Percentiles rank a stretch among this genome's conserved stretches.
These are phyloP conservation scores for Tympanuchus pallidicinctus DNA, from an alignment of 2,113 vertebrate species.

Conservation along the genomic window DNA sequence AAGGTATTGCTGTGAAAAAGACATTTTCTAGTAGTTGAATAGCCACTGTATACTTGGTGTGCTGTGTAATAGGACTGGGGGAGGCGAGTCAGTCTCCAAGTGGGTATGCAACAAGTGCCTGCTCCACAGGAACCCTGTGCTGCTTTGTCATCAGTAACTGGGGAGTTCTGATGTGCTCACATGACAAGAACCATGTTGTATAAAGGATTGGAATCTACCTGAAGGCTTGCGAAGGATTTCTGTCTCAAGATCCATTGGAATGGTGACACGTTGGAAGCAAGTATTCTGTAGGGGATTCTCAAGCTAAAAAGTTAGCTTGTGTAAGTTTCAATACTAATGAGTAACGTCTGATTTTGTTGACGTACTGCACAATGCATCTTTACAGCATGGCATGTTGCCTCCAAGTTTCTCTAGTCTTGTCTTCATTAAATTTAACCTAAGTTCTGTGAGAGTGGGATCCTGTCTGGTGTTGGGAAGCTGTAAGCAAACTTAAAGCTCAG, in stretches of 20 bases:
- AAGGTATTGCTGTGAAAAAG: not conserved
- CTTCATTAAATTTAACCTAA: not conserved
- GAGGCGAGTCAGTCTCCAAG: not conserved
- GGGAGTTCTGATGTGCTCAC: not conserved
- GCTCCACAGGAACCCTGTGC: no score
- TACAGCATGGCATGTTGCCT: not conserved
- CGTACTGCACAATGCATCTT: not conserved
- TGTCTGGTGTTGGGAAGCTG: not conserved
- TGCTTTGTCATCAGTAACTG: not conserved
- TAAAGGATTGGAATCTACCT: not conserved
- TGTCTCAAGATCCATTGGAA: not conserved
- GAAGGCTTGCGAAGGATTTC: not conserved
- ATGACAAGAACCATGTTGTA: not conserved
- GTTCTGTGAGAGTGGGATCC: not conserved
- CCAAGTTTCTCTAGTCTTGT: not conserved
- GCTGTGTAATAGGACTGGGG: not conserved
- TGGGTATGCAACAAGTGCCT: not conserved
- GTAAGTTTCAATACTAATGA: not conserved
- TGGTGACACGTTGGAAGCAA: not conserved
- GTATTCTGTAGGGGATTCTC: not conserved
- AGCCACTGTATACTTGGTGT: not conserved
- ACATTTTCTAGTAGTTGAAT: not conserved
- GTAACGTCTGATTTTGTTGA: not conserved
- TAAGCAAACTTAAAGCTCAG: not conserved
- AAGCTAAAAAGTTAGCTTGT: not conserved